phyloP scores from a whole-genome alignment of 2,797 vertebrate species.

The Muraenolepis orangiensis region DNA sequence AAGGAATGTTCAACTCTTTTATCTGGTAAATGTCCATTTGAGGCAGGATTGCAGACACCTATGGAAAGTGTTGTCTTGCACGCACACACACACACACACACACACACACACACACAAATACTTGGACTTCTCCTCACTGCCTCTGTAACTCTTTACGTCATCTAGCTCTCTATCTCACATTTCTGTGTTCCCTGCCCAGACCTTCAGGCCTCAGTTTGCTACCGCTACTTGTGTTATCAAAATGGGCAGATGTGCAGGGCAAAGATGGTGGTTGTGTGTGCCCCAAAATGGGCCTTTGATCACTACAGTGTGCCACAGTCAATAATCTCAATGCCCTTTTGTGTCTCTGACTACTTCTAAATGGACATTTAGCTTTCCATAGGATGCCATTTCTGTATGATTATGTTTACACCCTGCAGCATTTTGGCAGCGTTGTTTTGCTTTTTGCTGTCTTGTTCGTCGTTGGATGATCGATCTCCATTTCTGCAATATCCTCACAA shows the following conservation, averaged over 20 bases:
- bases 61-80: conserved; percentile 30
- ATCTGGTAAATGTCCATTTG: not conserved
- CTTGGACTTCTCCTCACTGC: not conserved
- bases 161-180: not conserved
- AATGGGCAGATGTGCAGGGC: not conserved
- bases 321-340: not conserved
- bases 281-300: not conserved
- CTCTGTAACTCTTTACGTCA: not conserved
- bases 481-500: not conserved
- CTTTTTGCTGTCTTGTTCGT: not conserved
- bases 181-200: not conserved
- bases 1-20: not conserved
- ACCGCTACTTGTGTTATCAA: not conserved
- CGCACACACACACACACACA: not conserved
- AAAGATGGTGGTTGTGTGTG: too few species aligned
- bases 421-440: not conserved
- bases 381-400: not conserved
- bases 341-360: not conserved
- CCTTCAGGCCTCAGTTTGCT: not conserved
- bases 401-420: not conserved
- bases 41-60: conserved; percentile 24
- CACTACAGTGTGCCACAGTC: not conserved
- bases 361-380: not conserved
- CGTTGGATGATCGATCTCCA: too few species aligned
- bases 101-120: not conserved